Conservation (phyloP, 1,140 invertebrate genomes). For the Meloidogyne hapla region DNA sequence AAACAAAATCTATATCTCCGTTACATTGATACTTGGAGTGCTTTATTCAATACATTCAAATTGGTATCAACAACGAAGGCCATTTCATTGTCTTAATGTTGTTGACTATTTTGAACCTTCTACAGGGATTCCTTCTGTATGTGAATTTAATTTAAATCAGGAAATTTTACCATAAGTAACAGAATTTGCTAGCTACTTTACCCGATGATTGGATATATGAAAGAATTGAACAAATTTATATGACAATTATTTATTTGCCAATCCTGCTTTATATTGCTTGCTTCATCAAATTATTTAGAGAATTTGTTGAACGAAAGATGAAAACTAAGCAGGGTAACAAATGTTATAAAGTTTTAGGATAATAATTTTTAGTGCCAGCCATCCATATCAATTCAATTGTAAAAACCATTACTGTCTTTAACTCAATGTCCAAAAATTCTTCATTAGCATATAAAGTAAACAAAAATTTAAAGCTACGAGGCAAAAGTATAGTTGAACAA, state of each 20-base stretch:
- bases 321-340: not conserved
- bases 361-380: constrained; percentile 8
- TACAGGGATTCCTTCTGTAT: constrained; percentile 3
- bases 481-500: not conserved
- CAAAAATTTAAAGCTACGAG: not conserved
- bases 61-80: constrained; percentile 10
- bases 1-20: not conserved
- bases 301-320: not conserved
- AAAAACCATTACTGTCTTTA: not conserved
- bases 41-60: constrained; percentile 25
- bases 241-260: constrained; percentile 14
- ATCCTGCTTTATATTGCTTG: constrained; percentile 4
- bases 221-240: constrained; percentile 16
- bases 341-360: no score
- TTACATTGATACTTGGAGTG: not conserved
- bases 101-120: constrained; percentile 21
- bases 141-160: not conserved
- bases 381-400: not conserved
- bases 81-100: constrained; percentile 22
- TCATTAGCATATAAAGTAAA: not conserved
- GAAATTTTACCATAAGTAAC: not conserved
- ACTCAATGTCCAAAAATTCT: not conserved
- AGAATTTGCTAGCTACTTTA: constrained; percentile 9
- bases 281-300: constrained; percentile 8
- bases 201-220: constrained; percentile 19